phyloP scores from a whole-genome alignment of 2,113 vertebrate genomes.

The Chionomys nivalis region DNA sequence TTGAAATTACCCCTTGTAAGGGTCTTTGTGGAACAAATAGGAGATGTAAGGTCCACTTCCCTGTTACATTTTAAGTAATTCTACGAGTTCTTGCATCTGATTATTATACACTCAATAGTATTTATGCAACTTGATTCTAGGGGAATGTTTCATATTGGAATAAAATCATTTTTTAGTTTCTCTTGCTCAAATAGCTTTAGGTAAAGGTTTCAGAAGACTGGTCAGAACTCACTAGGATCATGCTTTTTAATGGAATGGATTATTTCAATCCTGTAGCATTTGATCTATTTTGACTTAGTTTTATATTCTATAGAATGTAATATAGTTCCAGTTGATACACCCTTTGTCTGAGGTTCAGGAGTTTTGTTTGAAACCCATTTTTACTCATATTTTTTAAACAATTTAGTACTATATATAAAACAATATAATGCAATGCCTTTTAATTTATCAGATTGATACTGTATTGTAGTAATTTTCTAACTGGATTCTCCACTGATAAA shows the following conservation, averaged over 20 bases:
- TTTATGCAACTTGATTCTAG: background rate
- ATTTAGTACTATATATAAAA: background rate
- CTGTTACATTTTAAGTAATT: conserved; percentile 39
- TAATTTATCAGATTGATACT: conserved; percentile 23
- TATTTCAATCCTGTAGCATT: background rate
- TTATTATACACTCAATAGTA: background rate
- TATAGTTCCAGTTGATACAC: background rate
- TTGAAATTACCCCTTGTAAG: background rate
- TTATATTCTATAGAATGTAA: background rate
- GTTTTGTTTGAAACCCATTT: background rate
- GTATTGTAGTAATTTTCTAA: background rate
- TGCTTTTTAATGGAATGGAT: background rate
- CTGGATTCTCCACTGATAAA: background rate
- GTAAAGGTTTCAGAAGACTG: conserved; percentile 10
- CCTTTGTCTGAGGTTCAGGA: background rate
- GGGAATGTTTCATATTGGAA: background rate
- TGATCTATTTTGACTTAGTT: background rate
- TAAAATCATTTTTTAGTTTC: background rate
- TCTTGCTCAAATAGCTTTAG: conserved; percentile 17
- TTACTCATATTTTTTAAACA: background rate
- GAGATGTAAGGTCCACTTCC: background rate
- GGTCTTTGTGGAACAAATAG: background rate
- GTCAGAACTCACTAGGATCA: background rate
- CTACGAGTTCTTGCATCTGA: background rate
- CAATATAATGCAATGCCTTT: background rate